These are phyloP conservation scores for Eidolon helvum DNA, from an alignment of 2,113 vertebrate genomes.

Conservation along the genomic window DNA sequence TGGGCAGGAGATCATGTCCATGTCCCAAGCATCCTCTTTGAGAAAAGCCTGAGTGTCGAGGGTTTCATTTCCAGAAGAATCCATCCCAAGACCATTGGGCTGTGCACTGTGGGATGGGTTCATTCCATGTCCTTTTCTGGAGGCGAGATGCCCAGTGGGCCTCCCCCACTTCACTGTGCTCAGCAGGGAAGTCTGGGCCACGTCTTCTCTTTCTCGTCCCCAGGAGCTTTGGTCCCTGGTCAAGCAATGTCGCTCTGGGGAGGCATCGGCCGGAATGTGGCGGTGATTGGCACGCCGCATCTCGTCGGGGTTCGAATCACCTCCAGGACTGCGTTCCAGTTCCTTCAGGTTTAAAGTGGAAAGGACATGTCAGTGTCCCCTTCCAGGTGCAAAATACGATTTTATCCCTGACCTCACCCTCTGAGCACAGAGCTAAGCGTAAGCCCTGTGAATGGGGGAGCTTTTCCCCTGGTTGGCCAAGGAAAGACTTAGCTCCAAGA, in stretches of 20 bases:
- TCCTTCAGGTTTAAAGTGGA: conserved; percentile 83
- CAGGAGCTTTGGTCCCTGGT: conserved; percentile 51
- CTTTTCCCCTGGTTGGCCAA: background rate
- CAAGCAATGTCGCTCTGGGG: conserved; percentile 31
- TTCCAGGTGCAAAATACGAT: background rate
- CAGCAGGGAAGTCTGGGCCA: conserved; percentile 41
- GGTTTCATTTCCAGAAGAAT: background rate
- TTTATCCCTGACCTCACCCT: background rate
- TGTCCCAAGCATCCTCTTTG: conserved; percentile 55
- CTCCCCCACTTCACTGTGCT: conserved; percentile 55
- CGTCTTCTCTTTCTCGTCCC: conserved; percentile 45
- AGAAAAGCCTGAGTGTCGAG: background rate
- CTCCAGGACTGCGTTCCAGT: conserved; percentile 73
- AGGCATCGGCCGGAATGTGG: conserved; percentile 73
- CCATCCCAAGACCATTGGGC: background rate
- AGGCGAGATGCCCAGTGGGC: background rate
- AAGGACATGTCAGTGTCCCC: background rate
- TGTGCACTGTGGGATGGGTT: background rate
- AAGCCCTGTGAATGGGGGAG: background rate
- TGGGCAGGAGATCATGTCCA: conserved; percentile 65
- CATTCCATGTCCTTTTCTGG: background rate
- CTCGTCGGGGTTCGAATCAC: conserved; percentile 73
- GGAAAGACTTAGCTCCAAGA: background rate
- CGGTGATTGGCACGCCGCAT: background rate
- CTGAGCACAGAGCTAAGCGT: background rate